These are phyloP conservation scores for Macropodus opercularis DNA, from an alignment of 2,797 vertebrate species.

Conservation along the genomic window DNA sequence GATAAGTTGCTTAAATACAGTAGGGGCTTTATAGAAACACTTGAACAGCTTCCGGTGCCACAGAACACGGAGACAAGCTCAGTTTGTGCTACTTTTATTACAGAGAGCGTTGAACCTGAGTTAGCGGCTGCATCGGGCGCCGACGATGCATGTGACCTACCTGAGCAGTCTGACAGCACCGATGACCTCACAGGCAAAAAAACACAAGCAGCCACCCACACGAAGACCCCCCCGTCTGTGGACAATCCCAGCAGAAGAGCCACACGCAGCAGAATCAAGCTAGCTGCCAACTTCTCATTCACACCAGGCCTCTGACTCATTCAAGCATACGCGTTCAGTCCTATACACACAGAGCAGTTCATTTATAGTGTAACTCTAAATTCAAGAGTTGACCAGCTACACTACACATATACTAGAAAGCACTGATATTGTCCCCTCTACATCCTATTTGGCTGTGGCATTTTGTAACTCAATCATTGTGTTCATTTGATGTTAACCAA, in stretches of 20 bases:
- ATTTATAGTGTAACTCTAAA: slow-evolving; percentile 61
- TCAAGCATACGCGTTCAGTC: neutral
- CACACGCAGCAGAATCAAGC: slow-evolving; percentile 88
- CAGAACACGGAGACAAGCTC: slow-evolving; percentile 12
- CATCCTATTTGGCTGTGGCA: slow-evolving; percentile 37
- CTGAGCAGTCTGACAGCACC: slow-evolving; percentile 20
- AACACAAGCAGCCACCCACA: slow-evolving; percentile 10
- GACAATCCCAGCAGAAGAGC: slow-evolving; percentile 90
- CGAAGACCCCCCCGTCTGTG: slow-evolving; percentile 30
- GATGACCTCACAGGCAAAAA: slow-evolving; percentile 26
- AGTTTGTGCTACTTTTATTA: slow-evolving; percentile 24
- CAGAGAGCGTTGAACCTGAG: slow-evolving; percentile 33
- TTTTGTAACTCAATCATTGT: neutral
- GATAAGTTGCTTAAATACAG: too few relatives aligned
- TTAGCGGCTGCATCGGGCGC: slow-evolving; percentile 23
- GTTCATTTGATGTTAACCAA: slow-evolving; percentile 29
- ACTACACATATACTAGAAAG: slow-evolving; percentile 27
- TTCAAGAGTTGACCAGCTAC: slow-evolving; percentile 57
- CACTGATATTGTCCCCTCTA: slow-evolving; percentile 11
- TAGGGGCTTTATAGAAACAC: too few relatives aligned
- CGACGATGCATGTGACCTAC: slow-evolving; percentile 11
- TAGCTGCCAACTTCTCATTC: slow-evolving; percentile 97
- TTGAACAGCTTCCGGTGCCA: too few relatives aligned
- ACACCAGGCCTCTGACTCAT: slow-evolving; percentile 78
- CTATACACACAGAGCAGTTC: slow-evolving; percentile 9